Evolutionary conservation across 2,113 vertebrate genomes (phyloP), one percentile per base, ranked within the genome.

Genomic region (Orientallactaga bullata): DNA sequence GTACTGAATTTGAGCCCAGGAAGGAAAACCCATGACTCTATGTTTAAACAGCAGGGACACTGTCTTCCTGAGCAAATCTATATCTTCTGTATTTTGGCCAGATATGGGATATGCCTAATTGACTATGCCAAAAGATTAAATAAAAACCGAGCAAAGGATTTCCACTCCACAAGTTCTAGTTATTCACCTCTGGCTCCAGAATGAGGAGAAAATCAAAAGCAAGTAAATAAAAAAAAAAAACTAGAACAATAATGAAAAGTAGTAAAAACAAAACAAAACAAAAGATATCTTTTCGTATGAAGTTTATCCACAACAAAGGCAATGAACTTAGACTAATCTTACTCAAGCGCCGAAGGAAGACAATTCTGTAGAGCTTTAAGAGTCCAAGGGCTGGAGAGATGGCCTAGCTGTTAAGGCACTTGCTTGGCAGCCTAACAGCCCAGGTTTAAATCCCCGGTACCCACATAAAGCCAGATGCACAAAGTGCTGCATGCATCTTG

Each of bases 131-230:
- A 24, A 87, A 93, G 66, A 3, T 72, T 60, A 30, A 79, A 76
- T 74, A 66, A 93, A 96, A 89, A 6, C 15, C 58, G 91, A 80
- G 23, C 47, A 88, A 85, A 86, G 10, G 23, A 21, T 89, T 69
- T 90, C 10, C 4, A 63, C 5, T n/a, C n/a, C 23, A 76, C 8
- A 17, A 72, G 63, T 79, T 95, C 35, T 35, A 60, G 24, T 32
- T 93, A 58, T 77, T 77, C 30, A 91, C 84, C 55, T 88, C 26
- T 76, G 32, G 7, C 1, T 2, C 47, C 69, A 88, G 47, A 73
- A 79, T 77, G 60, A 79, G 2, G 21, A 78, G 24, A 92, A 88
- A 92, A 83, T 47, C 7, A 78, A 90, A 95, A 65, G 13, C n/a
- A 24, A 93, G 37, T 61, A 6, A 47, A 47, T 8, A 47, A 47